Evolutionary conservation across 2,888 invertebrate genomes (phyloP), one percentile per base, ranked within the genome.

Genomic region (Micoletzkya japonica): DNA sequence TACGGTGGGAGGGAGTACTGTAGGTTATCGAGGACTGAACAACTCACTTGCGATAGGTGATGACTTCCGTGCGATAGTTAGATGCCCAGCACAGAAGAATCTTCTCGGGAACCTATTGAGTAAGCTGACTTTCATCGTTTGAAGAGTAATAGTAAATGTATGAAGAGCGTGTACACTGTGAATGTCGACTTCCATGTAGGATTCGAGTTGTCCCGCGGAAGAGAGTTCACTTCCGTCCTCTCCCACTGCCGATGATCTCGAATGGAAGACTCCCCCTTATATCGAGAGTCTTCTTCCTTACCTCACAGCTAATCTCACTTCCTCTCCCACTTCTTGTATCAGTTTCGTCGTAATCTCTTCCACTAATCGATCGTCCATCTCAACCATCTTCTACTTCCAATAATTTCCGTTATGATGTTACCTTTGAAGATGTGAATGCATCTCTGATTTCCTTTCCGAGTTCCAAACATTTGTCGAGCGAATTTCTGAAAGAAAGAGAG

Each of bases 181-280:
- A 4, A 52, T 32, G 4, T 57, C 30, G 0, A 92, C 90, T 0
- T 92, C 92, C 2, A 93, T 87, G 73, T 90, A 89, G 0, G 92
- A 92, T 72, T 91, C 90, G 87, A 93, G 92, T 87, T 93, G 93
- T 0, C 93, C 93, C 0, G 93, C 93, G 3, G 92, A 91, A 0
- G 92, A 93, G 17, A 91, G 87, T 61, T 91, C 91, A 72, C 90
- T 90, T 7, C 91, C 90, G 86, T 93, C 93, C 87, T 93, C 93
- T 4, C 91, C 91, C 56, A 91, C 89, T 20, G 91, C 92, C 3
- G 81, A 82, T 17, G 81, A 81, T 36, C 87, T 80, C 7, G 86
- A 67, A 86, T 61, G 20, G 54, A 63, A 54, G 26, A 20, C n/a
- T 54, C 24, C 24, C 7, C 7, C 54, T 24, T 7, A 24, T 24